Percentiles rank a stretch among this genome's conserved stretches.
Conservation (phyloP, 2,888 invertebrate species). For the Zhuqinia jingwanae region DNA sequence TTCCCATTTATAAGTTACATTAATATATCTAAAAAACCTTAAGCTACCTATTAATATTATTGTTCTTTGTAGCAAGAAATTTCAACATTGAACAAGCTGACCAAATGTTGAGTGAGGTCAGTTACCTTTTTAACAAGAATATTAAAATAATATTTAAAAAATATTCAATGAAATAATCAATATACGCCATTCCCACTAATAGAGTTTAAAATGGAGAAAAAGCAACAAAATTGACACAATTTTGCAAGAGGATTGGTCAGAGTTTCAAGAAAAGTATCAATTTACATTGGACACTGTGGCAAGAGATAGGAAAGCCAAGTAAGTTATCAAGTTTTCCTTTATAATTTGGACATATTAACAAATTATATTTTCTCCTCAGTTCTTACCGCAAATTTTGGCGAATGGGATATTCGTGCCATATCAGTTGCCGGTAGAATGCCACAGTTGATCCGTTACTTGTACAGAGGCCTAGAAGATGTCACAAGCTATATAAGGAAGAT, state of each 20-base stretch:
- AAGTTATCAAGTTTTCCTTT: slow-evolving; percentile 18
- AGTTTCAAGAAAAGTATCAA: slow-evolving; percentile 44
- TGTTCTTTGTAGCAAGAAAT: slow-evolving; percentile 44
- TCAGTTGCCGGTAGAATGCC: slow-evolving; percentile 51
- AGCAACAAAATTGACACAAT: slow-evolving; percentile 58
- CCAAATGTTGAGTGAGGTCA: slow-evolving; percentile 5
- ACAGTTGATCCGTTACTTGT: slow-evolving; percentile 33
- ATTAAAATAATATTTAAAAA: too few species aligned
- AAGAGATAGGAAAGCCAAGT: slow-evolving; percentile 56
- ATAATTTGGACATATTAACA: too few species aligned
- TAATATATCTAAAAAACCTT: too few species aligned
- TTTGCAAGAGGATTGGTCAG: slow-evolving; percentile 48
- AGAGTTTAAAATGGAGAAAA: slow-evolving; percentile 66
- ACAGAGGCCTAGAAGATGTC: slow-evolving; percentile 40
- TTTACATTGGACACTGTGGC: slow-evolving; percentile 28
- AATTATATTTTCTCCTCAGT: slow-evolving; percentile 16
- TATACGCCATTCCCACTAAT: too few species aligned
- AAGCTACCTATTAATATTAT: too few species aligned
- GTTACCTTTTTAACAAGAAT: too few species aligned
- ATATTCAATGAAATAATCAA: too few species aligned
- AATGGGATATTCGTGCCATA: slow-evolving; percentile 55
- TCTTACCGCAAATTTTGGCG: slow-evolving; percentile 55
- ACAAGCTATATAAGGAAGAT: neutral
- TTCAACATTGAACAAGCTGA: slow-evolving; percentile 60
- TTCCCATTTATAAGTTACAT: too few species aligned